Evolutionary conservation across 2,113 vertebrate species (phyloP), one percentile per base, ranked within the genome.

Genomic region (Nematolebias whitei): DNA sequence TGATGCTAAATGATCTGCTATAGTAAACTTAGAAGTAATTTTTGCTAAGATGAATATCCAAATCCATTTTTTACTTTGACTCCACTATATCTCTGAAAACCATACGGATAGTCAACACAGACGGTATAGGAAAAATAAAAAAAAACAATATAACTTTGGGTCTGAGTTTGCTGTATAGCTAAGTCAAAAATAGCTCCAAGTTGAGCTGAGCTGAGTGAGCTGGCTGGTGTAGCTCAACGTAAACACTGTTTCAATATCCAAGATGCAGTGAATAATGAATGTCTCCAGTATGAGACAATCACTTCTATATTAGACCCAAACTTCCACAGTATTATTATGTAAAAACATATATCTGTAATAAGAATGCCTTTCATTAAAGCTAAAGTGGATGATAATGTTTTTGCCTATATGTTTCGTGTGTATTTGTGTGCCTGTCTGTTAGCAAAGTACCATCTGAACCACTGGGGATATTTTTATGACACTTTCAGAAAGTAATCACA

Each of bases 231-330:
- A 41, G 41, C 14, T 52, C 35, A 47, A 47, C 26, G 9, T 61
- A 39, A 69, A 57, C 68, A 60, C 12, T 63, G 54, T 74, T 69
- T 64, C 53, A 74, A 26, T 68, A 8, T 58, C 29, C 23, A 50
- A 58, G 44, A 40, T 61, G 39, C 64, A 68, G 38, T 49, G n/a
- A 72, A 68, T 56, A 75, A 72, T 64, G 19, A 68, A 59, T 14
- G 19, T 12, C n/a, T 61, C 40, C 40, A 12, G 15, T 47, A 61
- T 43, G 16, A 44, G 48, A 64, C 57, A 74, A 50, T 67, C 20
- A 16, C 23, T 18, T 12, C 45, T 58, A 8, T n/a, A 61, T 63
- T 39, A 61, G 14, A 35, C 39, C 12, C 2, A 16, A 18, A 39
- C n/a, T 51, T 45, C 44, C 48, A 64, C 2, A 15, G 32, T 38